Evolutionary conservation across 2,113 vertebrate species (phyloP).

Genomic region (Heliornis fulica): DNA sequence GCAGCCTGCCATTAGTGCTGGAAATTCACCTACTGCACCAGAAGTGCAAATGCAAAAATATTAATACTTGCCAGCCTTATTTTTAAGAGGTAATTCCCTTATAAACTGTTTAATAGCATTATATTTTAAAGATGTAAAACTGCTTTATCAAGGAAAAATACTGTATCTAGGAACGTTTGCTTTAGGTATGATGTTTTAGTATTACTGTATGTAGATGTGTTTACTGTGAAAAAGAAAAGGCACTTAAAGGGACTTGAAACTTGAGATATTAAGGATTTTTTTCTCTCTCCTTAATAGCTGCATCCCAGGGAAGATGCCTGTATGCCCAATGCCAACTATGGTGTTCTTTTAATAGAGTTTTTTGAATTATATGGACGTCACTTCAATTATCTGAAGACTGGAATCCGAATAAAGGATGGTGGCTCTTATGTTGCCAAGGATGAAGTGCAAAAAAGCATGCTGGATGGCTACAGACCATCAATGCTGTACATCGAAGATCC

Average conservation of each 20-base stretch:
- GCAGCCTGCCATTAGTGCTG: background rate
- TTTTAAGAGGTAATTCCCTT: background rate
- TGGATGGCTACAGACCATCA: conserved; percentile 95
- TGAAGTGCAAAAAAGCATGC: conserved; percentile 94
- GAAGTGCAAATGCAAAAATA: background rate
- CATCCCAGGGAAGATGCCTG: conserved; percentile 93
- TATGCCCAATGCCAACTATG: conserved; percentile 92
- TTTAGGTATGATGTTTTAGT: background rate
- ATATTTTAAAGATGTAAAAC: background rate
- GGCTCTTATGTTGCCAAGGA: conserved; percentile 98
- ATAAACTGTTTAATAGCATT: background rate
- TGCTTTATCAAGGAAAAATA: background rate
- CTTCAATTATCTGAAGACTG: conserved; percentile 99
- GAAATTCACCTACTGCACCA: background rate
- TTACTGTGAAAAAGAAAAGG: background rate
- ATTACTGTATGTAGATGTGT: background rate
- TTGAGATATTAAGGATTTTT: background rate
- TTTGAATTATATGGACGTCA: conserved; percentile 97
- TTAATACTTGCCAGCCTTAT: background rate
- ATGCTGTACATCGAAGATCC: conserved; percentile 99
- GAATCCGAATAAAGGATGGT: conserved; percentile 97
- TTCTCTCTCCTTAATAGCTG: conserved; percentile 75
- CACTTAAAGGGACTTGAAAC: background rate
- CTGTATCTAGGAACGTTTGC: background rate
- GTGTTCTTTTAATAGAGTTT: conserved; percentile 98